Conservation (phyloP, 1,140 invertebrate genomes). For the Doryteuthis pealeii region DNA sequence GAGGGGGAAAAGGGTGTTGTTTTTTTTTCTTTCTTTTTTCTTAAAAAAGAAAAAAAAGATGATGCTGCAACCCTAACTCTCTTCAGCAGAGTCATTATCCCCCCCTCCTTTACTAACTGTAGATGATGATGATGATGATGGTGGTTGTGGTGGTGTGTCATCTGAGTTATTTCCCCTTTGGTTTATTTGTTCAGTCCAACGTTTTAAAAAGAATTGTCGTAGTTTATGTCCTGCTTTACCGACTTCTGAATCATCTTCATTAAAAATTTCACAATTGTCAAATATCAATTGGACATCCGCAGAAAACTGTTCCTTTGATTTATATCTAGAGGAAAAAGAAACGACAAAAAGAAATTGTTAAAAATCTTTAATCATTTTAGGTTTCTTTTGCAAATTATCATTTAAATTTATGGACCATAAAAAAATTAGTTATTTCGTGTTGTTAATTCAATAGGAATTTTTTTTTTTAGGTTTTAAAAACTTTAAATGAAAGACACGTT, state of each 20-base stretch:
- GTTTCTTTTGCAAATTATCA: too few species aligned
- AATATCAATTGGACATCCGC: constrained; percentile 89
- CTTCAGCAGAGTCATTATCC: background rate
- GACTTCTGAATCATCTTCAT: constrained; percentile 95
- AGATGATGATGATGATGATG: too few species aligned
- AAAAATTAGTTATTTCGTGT: too few species aligned
- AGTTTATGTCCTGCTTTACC: constrained; percentile 91
- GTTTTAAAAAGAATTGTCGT: constrained; percentile 85
- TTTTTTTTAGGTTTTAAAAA: too few species aligned
- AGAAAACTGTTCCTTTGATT: constrained; percentile 84
- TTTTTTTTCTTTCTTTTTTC: background rate
- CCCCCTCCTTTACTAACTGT: background rate
- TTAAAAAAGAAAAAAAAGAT: background rate
- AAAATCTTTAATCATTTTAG: too few species aligned
- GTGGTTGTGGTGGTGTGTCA: background rate
- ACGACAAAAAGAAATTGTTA: background rate
- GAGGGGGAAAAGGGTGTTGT: background rate
- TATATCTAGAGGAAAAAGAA: constrained; percentile 70
- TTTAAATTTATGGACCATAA: too few species aligned
- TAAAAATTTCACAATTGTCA: constrained; percentile 96
- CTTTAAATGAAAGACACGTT: too few species aligned
- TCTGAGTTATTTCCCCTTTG: constrained; percentile 16
- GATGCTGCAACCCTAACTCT: background rate
- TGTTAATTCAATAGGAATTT: too few species aligned
- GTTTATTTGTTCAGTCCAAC: constrained; percentile 73